Conservation (phyloP, 1,140 invertebrate genomes). For the Dolichoris vasculosae region DNA sequence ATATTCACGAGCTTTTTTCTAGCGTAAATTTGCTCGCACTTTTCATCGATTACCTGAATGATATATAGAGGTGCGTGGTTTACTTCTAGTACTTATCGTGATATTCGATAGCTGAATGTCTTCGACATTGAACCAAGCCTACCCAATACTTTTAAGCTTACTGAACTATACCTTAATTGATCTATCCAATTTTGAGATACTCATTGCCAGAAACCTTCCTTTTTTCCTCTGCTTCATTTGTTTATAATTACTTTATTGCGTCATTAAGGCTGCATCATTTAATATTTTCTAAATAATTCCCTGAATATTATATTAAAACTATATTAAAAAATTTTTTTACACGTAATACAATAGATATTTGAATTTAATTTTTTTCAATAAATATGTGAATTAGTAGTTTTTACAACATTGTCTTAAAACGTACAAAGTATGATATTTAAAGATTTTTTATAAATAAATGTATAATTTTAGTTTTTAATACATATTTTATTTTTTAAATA, state of each 20-base stretch:
- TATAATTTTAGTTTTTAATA: too few species aligned
- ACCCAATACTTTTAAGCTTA: slow-evolving; percentile 48
- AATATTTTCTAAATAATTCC: background rate
- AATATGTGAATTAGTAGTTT: too few species aligned
- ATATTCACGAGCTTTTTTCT: slow-evolving; percentile 1
- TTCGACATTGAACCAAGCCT: background rate
- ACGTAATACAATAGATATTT: too few species aligned
- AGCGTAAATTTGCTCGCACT: slow-evolving; percentile 50
- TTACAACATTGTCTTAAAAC: too few species aligned
- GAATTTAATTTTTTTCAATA: too few species aligned
- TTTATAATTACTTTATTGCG: background rate
- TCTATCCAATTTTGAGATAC: slow-evolving; percentile 13
- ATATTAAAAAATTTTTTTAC: too few species aligned
- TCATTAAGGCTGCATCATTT: background rate
- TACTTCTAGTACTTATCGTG: background rate
- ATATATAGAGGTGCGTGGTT: slow-evolving; percentile 58
- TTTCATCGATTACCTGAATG: slow-evolving; percentile 61
- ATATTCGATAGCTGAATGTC: background rate
- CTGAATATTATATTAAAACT: too few species aligned
- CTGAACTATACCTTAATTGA: slow-evolving; percentile 27
- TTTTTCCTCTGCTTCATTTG: background rate
- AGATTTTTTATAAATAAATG: too few species aligned
- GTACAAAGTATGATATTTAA: too few species aligned
- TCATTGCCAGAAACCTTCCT: background rate
- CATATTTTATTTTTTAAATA: too few species aligned